Evolutionary conservation across 1,140 invertebrate genomes (phyloP).

Genomic region (Zaprionus lachaisei): DNA sequence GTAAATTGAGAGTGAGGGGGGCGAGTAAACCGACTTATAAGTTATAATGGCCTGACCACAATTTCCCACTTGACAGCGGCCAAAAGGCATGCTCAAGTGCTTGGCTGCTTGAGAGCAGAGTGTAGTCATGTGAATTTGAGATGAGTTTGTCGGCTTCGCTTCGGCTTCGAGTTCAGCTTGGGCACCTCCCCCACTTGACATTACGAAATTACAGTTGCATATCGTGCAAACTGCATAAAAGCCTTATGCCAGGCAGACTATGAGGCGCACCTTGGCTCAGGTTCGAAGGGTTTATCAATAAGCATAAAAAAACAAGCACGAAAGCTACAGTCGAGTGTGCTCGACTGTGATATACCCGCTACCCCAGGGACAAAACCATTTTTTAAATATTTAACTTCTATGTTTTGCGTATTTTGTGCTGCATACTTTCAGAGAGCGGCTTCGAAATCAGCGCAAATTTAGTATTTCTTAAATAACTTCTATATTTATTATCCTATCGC

Average conservation of each 20-base stretch:
- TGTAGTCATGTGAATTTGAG: conserved; percentile 70
- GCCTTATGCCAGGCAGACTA: conserved; percentile 38
- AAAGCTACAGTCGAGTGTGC: no score
- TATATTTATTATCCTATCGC: no score
- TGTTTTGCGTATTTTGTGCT: no score
- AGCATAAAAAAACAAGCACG: conserved; percentile 8
- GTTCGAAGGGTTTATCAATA: conserved; percentile 52
- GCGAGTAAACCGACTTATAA: conserved; percentile 49
- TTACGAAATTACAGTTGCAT: conserved; percentile 67
- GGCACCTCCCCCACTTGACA: conserved; percentile 40
- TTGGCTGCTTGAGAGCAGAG: conserved; percentile 62
- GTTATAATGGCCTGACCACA: conserved; percentile 81
- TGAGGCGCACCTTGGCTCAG: background rate
- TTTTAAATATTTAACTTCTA: no score
- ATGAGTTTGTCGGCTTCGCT: conserved; percentile 37
- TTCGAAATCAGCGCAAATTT: no score
- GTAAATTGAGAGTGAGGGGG: background rate
- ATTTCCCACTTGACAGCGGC: conserved; percentile 71
- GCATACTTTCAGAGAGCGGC: no score
- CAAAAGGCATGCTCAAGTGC: conserved; percentile 81
- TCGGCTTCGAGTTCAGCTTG: conserved; percentile 20
- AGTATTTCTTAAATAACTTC: no score
- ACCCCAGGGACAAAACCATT: no score
- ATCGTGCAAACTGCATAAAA: conserved; percentile 11
- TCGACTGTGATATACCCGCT: no score